A percentile compares a stretch with the other conserved stretches of the same genome.
Evolutionary conservation across 2,888 invertebrate species (phyloP).

Genomic region (Frankliniella fusca): DNA sequence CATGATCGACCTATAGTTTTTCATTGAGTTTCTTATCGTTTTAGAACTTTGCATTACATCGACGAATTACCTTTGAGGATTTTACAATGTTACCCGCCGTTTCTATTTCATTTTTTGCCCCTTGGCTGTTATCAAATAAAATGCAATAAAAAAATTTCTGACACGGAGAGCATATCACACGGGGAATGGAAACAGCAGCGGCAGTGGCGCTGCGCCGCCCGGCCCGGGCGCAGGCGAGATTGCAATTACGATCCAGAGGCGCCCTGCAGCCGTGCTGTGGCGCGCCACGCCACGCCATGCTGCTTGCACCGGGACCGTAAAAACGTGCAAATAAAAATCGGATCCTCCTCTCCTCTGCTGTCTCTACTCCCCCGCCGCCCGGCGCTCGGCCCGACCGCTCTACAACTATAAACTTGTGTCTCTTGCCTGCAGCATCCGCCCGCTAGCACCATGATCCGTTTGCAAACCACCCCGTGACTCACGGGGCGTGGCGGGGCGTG

Average conservation of each 20-base stretch:
- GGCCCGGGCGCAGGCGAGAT: not conserved
- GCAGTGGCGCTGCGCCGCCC: not conserved
- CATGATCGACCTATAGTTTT: too few relatives aligned
- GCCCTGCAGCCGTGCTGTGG: not conserved
- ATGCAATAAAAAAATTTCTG: too few relatives aligned
- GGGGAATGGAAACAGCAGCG: too few relatives aligned
- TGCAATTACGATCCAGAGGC: not conserved
- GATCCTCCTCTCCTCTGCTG: not conserved
- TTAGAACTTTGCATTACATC: too few relatives aligned
- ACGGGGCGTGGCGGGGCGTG: not conserved
- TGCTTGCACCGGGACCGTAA: not conserved
- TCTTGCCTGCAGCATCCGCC: not conserved
- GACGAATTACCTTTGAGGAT: too few relatives aligned
- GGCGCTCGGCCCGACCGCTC: not conserved
- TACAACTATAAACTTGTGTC: not conserved
- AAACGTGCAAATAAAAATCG: slow-evolving; percentile 11
- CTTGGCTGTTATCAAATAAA: too few relatives aligned
- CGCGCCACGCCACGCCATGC: not conserved
- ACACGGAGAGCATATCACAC: too few relatives aligned
- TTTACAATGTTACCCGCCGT: too few relatives aligned
- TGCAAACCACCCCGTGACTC: not conserved
- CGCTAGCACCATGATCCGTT: not conserved
- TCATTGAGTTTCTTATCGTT: too few relatives aligned
- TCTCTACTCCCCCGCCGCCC: not conserved
- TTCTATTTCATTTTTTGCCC: too few relatives aligned